phyloP scores from a whole-genome alignment of 2,888 invertebrate species.

The Coenonympha glycerion region DNA sequence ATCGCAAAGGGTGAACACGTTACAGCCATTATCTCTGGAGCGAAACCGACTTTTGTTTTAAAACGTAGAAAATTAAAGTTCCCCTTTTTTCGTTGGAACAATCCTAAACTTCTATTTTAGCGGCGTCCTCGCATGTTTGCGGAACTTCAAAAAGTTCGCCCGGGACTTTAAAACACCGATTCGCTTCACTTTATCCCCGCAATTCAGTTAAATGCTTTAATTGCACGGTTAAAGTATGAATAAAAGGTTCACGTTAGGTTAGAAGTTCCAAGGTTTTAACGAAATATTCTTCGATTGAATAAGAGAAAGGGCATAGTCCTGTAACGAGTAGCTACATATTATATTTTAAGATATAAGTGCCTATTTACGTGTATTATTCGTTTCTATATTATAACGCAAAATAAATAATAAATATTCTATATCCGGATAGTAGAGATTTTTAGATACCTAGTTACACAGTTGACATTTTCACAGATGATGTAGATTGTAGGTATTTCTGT shows the following conservation, averaged over 20 bases:
- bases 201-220: conserved; percentile 57
- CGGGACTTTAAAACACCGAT: conserved; percentile 58
- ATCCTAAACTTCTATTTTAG: conserved; percentile 74
- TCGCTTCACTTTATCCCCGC: conserved; percentile 54
- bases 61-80: conserved; percentile 72
- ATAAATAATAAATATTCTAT: too few species aligned
- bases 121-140: conserved; percentile 68
- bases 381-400: too few species aligned
- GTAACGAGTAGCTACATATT: too few species aligned
- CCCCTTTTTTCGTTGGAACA: conserved; percentile 65
- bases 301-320: too few species aligned
- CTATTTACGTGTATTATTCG: too few species aligned
- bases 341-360: too few species aligned
- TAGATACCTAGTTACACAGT: too few species aligned
- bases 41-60: conserved; percentile 64
- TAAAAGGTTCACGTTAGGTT: background rate
- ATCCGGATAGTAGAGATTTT: too few species aligned
- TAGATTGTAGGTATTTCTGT: too few species aligned
- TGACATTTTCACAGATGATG: too few species aligned
- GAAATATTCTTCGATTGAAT: background rate
- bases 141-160: conserved; percentile 66
- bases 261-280: too few species aligned
- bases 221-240: conserved; percentile 36
- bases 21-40: conserved; percentile 60
- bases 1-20: conserved; percentile 46